phyloP scores from a whole-genome alignment of 2,113 vertebrate species.

The Aphyosemion australe region DNA sequence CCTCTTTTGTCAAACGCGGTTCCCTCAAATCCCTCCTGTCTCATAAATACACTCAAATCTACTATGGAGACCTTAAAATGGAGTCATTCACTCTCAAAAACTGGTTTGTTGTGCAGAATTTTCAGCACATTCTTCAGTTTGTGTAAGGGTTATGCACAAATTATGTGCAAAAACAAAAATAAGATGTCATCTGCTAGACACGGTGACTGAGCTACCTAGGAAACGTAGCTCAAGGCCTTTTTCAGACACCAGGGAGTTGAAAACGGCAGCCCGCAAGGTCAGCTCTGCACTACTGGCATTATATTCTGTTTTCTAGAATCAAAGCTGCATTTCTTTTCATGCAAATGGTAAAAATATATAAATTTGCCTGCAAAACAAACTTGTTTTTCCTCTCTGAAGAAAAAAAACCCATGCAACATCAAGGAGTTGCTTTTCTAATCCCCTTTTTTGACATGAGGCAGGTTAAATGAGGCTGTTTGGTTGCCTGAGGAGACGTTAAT shows the following conservation, averaged over 20 bases:
- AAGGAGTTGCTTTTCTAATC: constrained; percentile 2
- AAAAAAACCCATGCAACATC: constrained; percentile 4
- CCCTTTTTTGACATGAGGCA: background rate
- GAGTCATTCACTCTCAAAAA: background rate
- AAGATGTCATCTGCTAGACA: background rate
- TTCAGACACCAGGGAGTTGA: constrained; percentile 8
- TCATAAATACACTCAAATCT: background rate
- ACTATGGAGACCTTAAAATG: background rate
- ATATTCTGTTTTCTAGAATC: constrained; percentile 20
- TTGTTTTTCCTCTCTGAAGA: background rate
- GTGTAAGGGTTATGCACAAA: background rate
- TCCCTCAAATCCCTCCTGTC: background rate
- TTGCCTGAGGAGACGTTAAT: background rate
- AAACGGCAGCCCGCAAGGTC: constrained; percentile 8
- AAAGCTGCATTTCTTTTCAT: constrained; percentile 5
- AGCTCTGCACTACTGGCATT: no score
- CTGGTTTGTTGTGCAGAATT: background rate
- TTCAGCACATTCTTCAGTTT: background rate
- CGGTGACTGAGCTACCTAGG: background rate
- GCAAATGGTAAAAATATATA: constrained; percentile 25
- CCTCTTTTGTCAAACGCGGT: background rate
- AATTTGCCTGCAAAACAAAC: constrained; percentile 9
- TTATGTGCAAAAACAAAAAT: background rate
- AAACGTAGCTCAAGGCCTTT: constrained; percentile 16
- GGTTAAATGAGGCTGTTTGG: constrained; percentile 13